These are phyloP conservation scores for Amphimallon solstitiale DNA, from an alignment of 2,888 invertebrate species.

Conservation along the genomic window DNA sequence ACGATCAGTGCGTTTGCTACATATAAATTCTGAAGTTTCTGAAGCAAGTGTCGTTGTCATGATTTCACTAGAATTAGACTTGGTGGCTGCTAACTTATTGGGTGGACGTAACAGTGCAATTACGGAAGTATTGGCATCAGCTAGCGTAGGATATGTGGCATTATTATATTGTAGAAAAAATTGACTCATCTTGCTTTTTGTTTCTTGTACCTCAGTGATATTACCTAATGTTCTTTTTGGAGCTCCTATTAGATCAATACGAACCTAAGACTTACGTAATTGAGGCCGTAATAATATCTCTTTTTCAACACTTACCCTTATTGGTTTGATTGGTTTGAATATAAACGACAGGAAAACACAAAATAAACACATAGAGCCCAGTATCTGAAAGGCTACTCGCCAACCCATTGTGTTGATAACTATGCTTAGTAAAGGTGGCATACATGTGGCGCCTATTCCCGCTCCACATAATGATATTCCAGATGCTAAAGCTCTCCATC, in stretches of 20 bases:
- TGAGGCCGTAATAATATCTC: not conserved
- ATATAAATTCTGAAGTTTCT: conserved; percentile 28
- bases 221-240: conserved; percentile 36
- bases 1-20: not conserved
- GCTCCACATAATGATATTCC: conserved; percentile 96
- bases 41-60: conserved; percentile 35
- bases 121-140: conserved; percentile 62
- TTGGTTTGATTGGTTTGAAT: conserved; percentile 81
- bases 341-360: conserved; percentile 76
- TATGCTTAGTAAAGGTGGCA: conserved; percentile 76
- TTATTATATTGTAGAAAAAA: conserved; percentile 47
- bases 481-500: conserved; percentile 91
- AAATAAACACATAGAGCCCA: conserved; percentile 76
- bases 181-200: conserved; percentile 42
- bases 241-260: conserved; percentile 20
- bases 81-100: conserved; percentile 29
- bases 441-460: conserved; percentile 87
- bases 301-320: conserved; percentile 67
- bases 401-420: conserved; percentile 74
- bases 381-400: conserved; percentile 76
- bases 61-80: conserved; percentile 37
- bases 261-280: not conserved
- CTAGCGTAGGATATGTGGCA: conserved; percentile 77
- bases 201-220: conserved; percentile 41
- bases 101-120: conserved; percentile 38